A percentile compares a stretch with the other conserved stretches of the same genome.
Evolutionary conservation across 2,113 vertebrate genomes (phyloP).

Genomic region (Gasterosteus nipponicus): DNA sequence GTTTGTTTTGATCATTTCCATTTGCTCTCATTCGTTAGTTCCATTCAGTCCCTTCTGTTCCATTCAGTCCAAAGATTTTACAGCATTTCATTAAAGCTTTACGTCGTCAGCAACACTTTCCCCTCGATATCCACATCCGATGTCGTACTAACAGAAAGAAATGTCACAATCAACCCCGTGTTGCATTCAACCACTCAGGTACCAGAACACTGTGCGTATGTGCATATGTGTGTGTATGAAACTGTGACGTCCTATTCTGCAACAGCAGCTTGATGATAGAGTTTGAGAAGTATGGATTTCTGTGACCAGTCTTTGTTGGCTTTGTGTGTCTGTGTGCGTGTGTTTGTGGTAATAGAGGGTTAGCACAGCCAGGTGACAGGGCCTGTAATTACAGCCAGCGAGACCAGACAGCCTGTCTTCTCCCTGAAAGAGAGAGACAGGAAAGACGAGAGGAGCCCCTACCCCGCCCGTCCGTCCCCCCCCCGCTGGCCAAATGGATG

Average conservation of each 20-base stretch:
- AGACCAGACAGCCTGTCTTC: conserved; percentile 67
- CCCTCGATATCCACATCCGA: not conserved
- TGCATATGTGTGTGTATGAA: not conserved
- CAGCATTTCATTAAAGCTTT: no score
- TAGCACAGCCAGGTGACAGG: conserved; percentile 61
- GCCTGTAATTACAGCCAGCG: conserved; percentile 70
- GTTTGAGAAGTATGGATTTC: not conserved
- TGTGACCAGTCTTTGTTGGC: not conserved
- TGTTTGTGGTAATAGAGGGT: conserved; percentile 55
- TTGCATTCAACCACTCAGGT: not conserved
- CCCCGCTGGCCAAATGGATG: not conserved
- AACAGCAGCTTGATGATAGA: not conserved
- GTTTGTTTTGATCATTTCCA: no score
- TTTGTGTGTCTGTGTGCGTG: conserved; percentile 7
- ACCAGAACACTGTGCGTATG: not conserved
- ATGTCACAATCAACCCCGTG: not conserved
- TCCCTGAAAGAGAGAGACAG: conserved; percentile 5
- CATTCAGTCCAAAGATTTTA: not conserved
- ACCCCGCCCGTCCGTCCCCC: not conserved
- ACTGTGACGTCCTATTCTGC: not conserved
- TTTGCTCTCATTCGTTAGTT: no score
- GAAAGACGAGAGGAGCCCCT: conserved; percentile 3
- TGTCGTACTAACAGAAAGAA: not conserved
- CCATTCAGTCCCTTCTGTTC: no score
- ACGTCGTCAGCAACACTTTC: not conserved